A percentile compares a stretch with the other conserved stretches of the same genome.
These are phyloP conservation scores for Leptonema lineaticorne DNA, from an alignment of 1,140 invertebrate genomes.

Conservation along the genomic window DNA sequence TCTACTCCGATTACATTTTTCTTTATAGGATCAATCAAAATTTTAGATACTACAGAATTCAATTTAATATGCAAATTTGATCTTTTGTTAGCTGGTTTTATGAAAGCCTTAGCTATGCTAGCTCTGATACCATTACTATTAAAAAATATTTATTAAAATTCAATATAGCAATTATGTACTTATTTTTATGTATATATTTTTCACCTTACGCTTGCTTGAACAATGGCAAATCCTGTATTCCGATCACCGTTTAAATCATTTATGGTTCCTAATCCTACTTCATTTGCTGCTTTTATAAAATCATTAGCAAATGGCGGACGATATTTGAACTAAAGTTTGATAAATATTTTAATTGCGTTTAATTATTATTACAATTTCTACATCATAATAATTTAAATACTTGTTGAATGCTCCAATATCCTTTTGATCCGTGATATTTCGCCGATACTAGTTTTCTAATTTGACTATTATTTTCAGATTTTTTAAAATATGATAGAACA, in stretches of 20 bases:
- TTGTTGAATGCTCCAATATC: slow-evolving; percentile 61
- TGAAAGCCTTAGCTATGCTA: slow-evolving; percentile 69
- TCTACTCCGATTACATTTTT: slow-evolving; percentile 67
- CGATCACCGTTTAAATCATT: slow-evolving; percentile 65
- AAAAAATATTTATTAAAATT: no score
- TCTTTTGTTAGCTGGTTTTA: slow-evolving; percentile 61
- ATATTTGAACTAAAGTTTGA: slow-evolving; percentile 65
- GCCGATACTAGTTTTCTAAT: slow-evolving; percentile 61
- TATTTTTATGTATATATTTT: no score
- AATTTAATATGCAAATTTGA: slow-evolving; percentile 71
- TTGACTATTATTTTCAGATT: slow-evolving; percentile 68
- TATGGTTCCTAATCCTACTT: slow-evolving; percentile 68
- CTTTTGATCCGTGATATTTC: slow-evolving; percentile 64
- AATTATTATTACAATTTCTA: background rate
- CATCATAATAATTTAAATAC: slow-evolving; percentile 4
- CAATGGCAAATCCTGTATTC: slow-evolving; percentile 63
- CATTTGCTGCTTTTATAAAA: slow-evolving; percentile 67
- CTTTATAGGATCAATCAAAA: slow-evolving; percentile 63
- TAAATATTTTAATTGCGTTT: slow-evolving; percentile 45
- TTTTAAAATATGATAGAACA: slow-evolving; percentile 79
- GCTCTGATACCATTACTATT: slow-evolving; percentile 71
- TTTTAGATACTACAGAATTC: slow-evolving; percentile 64
- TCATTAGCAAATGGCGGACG: slow-evolving; percentile 60
- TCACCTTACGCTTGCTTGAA: slow-evolving; percentile 68
- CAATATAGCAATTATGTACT: no score